These are phyloP conservation scores for Phalacrocorax brasilianus DNA, from an alignment of 2,113 vertebrate species.

Conservation along the genomic window DNA sequence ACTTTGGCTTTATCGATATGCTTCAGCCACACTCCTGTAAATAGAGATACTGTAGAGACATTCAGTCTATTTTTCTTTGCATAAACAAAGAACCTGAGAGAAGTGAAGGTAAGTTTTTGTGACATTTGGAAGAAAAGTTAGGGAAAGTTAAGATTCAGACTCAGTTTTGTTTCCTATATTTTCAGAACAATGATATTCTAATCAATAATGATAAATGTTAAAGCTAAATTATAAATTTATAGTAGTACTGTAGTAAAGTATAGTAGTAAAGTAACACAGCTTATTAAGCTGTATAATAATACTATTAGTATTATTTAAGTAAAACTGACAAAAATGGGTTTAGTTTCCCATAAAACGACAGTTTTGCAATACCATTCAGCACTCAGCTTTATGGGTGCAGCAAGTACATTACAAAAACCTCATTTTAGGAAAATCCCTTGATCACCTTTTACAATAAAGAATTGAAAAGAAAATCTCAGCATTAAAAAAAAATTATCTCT, in stretches of 20 bases:
- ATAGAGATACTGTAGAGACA: fast-evolving
- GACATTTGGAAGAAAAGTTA: background rate
- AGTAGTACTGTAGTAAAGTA: background rate
- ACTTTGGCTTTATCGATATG: background rate
- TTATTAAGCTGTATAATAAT: background rate
- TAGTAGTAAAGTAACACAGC: background rate
- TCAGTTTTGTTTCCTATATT: background rate
- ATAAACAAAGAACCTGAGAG: background rate
- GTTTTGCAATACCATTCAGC: background rate
- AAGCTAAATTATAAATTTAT: background rate
- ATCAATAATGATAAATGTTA: background rate
- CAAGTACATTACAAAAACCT: background rate
- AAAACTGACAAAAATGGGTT: background rate
- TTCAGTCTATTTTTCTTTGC: background rate
- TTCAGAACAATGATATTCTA: background rate
- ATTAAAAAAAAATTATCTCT: background rate
- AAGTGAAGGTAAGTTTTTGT: background rate
- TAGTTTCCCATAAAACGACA: background rate
- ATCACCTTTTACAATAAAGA: background rate
- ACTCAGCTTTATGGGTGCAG: background rate
- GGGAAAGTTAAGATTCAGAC: background rate
- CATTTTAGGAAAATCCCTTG: background rate
- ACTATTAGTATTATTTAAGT: background rate
- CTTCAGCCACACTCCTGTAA: background rate
- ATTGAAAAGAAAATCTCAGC: background rate